Evolutionary conservation across 2,888 invertebrate species (phyloP).

Genomic region (Amblyteles armatorius): DNA sequence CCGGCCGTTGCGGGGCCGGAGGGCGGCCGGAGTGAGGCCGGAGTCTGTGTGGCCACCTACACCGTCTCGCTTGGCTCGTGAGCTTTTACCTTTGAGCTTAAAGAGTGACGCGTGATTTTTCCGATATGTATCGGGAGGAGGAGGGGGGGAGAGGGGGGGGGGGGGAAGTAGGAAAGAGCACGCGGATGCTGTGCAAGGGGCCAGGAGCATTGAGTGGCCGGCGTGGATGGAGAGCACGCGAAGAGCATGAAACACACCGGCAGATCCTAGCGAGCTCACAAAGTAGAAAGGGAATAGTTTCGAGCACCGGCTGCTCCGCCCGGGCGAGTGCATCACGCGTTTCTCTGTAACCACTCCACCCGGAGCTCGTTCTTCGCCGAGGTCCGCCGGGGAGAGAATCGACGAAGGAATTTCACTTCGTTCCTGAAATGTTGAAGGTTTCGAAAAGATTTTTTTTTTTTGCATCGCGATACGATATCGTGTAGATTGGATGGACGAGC

Average conservation of each 20-base stretch:
- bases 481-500: background rate
- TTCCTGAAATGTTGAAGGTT: background rate
- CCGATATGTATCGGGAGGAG: slow-evolving; percentile 74
- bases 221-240: slow-evolving; percentile 45
- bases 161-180: slow-evolving; percentile 12
- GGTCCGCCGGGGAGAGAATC: slow-evolving; percentile 2
- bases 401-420: slow-evolving; percentile 9
- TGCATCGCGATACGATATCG: background rate
- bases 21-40: background rate
- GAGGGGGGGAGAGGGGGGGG: slow-evolving; percentile 19
- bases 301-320: background rate
- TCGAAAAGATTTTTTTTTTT: background rate
- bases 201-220: slow-evolving; percentile 55
- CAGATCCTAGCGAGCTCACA: slow-evolving; percentile 35
- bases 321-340: slow-evolving; percentile 6
- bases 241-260: slow-evolving; percentile 41
- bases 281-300: slow-evolving; percentile 29
- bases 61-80: slow-evolving; percentile 47
- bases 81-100: slow-evolving; percentile 81
- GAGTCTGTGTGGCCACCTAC: slow-evolving; percentile 38
- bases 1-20: slow-evolving; percentile 6
- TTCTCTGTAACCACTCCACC: background rate
- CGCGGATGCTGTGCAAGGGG: slow-evolving; percentile 36
- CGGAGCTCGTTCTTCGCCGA: slow-evolving; percentile 26
- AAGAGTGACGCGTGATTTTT: slow-evolving; percentile 78